Evolutionary conservation across 1,140 invertebrate species (phyloP).

Genomic region (Eriosoma lanigerum): DNA sequence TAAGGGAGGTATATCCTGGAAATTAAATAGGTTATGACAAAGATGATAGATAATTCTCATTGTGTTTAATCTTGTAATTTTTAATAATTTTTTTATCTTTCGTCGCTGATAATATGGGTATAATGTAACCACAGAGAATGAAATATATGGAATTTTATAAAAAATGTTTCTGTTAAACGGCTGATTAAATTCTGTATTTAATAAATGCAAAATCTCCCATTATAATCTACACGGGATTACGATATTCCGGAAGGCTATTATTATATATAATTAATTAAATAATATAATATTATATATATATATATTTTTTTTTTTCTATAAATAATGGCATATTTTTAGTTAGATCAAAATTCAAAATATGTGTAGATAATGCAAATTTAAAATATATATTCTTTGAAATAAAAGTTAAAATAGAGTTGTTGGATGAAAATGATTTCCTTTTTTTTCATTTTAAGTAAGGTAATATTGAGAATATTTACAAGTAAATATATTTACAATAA

Average conservation of each 20-base stretch:
- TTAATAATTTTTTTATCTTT: not conserved
- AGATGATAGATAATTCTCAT: not conserved
- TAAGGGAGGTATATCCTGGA: not conserved
- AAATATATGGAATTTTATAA: too few relatives aligned
- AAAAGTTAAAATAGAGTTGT: slow-evolving; percentile 17
- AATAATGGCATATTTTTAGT: slow-evolving; percentile 2
- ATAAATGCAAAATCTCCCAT: not conserved
- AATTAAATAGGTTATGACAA: not conserved
- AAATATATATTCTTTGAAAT: slow-evolving; percentile 4
- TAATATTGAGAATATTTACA: too few relatives aligned
- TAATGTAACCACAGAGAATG: not conserved
- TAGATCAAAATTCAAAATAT: not conserved
- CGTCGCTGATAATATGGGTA: not conserved
- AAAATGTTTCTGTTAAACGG: too few relatives aligned
- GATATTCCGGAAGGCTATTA: not conserved
- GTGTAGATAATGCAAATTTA: not conserved
- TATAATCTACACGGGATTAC: not conserved
- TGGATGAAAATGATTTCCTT: too few relatives aligned
- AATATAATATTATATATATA: not conserved
- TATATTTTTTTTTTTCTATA: not conserved
- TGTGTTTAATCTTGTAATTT: not conserved
- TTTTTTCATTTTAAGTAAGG: too few relatives aligned
- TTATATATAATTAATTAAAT: too few relatives aligned
- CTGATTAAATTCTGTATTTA: not conserved
- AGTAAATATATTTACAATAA: too few relatives aligned